A percentile compares a stretch with the other conserved stretches of the same genome.
Conservation (phyloP, 2,113 vertebrate species). For the Labeo rohita region DNA sequence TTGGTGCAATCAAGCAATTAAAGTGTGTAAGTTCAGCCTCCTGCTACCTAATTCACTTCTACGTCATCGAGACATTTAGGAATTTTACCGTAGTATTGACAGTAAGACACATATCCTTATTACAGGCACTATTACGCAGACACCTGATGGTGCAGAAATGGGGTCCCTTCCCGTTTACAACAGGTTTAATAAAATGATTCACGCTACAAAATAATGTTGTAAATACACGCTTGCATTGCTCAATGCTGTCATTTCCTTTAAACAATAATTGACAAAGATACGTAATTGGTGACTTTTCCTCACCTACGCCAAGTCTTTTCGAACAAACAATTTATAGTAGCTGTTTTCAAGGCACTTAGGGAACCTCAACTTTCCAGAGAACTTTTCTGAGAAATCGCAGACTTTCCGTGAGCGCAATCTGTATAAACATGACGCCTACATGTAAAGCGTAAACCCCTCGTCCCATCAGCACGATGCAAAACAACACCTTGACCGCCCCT, state of each 20-base stretch:
- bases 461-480: background rate
- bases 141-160: background rate
- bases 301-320: constrained; percentile 56
- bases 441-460: constrained; percentile 14
- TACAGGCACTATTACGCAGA: background rate
- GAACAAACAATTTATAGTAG: constrained; percentile 69
- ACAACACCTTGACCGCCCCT: background rate
- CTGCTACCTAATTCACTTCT: background rate
- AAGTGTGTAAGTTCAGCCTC: background rate
- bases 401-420: constrained; percentile 51
- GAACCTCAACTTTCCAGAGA: constrained; percentile 54
- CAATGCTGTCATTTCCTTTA: constrained; percentile 51
- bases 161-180: background rate
- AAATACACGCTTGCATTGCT: constrained; percentile 18
- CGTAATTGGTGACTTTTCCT: constrained; percentile 57
- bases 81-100: background rate
- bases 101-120: background rate
- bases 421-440: constrained; percentile 61
- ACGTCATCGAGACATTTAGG: background rate
- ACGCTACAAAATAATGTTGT: background rate
- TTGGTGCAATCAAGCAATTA: too few species aligned
- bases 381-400: constrained; percentile 63
- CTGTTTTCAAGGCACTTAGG: constrained; percentile 62
- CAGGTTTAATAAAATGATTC: background rate
- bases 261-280: constrained; percentile 51